phyloP scores from a whole-genome alignment of 2,113 vertebrate genomes.

The Sturnus vulgaris region DNA sequence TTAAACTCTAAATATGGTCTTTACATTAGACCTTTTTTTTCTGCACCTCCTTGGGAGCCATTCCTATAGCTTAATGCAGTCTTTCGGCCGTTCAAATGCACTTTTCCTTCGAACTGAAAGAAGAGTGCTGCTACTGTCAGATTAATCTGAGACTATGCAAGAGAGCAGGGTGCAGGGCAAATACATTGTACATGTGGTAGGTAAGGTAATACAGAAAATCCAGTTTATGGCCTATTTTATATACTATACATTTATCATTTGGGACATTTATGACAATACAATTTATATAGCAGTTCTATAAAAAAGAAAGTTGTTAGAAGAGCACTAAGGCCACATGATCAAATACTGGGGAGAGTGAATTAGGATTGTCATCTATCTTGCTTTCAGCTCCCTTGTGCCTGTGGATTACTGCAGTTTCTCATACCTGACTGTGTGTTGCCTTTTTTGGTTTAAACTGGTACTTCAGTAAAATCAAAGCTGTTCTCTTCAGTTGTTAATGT shows the following conservation, averaged over 20 bases:
- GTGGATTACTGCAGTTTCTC: constrained; percentile 11
- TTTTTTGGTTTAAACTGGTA: constrained; percentile 46
- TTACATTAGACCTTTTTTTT: constrained; percentile 9
- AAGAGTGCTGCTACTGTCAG: constrained; percentile 9
- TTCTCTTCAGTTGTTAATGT: neutral
- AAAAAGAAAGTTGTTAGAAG: constrained; percentile 10
- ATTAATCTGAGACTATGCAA: neutral
- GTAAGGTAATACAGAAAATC: constrained; percentile 28
- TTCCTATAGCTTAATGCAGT: neutral
- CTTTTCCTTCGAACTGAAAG: neutral
- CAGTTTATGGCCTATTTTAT: constrained; percentile 32
- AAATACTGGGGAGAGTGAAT: neutral
- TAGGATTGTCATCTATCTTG: neutral
- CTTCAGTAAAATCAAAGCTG: constrained; percentile 12
- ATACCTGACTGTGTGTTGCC: constrained; percentile 20
- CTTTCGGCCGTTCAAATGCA: neutral
- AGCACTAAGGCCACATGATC: neutral
- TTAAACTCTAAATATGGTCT: constrained; percentile 45
- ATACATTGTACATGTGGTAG: neutral
- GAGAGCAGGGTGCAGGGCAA: neutral
- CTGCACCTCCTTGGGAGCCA: neutral
- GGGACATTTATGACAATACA: constrained; percentile 20
- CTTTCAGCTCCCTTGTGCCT: neutral
- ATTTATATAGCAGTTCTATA: constrained; percentile 16
- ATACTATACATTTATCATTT: constrained; percentile 9